phyloP scores from a whole-genome alignment of 2,113 vertebrate species.

The Notechis scutatus region DNA sequence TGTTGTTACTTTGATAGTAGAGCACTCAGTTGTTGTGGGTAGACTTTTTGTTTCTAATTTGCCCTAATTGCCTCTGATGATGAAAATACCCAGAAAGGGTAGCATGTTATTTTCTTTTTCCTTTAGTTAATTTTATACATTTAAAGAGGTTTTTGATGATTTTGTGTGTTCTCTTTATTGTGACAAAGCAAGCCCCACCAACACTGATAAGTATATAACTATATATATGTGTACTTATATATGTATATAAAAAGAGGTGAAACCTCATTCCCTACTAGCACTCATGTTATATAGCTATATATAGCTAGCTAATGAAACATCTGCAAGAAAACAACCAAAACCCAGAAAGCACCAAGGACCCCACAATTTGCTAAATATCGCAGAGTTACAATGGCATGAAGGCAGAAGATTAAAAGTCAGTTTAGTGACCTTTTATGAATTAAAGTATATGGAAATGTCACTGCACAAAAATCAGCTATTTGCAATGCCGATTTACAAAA shows the following conservation, averaged over 20 bases:
- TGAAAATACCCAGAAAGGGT: background rate
- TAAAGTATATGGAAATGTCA: background rate
- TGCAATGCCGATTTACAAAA: background rate
- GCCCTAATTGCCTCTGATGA: background rate
- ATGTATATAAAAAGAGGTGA: background rate
- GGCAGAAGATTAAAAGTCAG: background rate
- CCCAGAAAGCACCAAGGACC: background rate
- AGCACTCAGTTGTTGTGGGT: background rate
- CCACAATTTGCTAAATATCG: background rate
- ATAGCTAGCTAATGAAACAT: background rate
- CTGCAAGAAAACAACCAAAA: background rate
- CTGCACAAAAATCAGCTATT: background rate
- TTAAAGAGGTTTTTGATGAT: background rate
- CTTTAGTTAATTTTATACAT: background rate
- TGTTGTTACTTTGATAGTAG: background rate
- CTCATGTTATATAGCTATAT: background rate
- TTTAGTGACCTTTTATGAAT: background rate
- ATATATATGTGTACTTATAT: background rate
- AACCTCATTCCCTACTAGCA: background rate
- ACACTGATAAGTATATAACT: background rate
- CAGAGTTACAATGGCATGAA: background rate
- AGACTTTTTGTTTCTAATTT: background rate
- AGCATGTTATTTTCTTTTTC: background rate
- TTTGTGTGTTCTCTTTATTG: background rate
- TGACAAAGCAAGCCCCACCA: background rate